Conservation (phyloP, 2,113 vertebrate genomes). For the Bathybates hornii region DNA sequence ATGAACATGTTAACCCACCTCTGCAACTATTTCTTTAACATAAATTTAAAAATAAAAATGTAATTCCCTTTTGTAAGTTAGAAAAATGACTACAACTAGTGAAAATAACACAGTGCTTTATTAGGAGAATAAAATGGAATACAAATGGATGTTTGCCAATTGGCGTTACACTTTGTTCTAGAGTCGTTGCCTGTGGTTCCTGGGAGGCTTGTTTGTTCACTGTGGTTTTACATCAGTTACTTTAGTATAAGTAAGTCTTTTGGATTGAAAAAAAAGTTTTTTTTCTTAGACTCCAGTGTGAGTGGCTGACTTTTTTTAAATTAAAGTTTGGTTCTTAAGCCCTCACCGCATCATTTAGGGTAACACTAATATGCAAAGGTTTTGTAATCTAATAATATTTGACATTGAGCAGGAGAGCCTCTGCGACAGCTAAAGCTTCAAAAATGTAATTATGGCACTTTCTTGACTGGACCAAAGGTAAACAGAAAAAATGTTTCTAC, state of each 20-base stretch:
- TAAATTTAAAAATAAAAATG: accelerated
- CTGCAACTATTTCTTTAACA: neutral
- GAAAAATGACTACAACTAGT: neutral
- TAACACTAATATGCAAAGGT: neutral
- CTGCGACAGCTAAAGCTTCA: neutral
- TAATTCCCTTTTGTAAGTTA: neutral
- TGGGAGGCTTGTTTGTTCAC: neutral
- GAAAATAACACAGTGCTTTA: neutral
- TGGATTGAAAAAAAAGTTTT: neutral
- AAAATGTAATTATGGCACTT: neutral
- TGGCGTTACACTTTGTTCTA: neutral
- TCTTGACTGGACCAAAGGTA: neutral
- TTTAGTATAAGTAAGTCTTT: neutral
- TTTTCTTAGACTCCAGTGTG: neutral
- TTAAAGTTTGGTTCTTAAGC: neutral
- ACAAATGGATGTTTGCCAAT: neutral
- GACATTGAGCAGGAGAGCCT: neutral
- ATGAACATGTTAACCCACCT: neutral
- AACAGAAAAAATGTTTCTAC: neutral
- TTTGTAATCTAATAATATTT: neutral
- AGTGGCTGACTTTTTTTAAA: neutral
- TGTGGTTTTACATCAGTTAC: neutral
- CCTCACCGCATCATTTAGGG: neutral
- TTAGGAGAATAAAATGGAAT: neutral
- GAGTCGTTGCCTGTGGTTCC: neutral